Evolutionary conservation across 2,888 invertebrate species (phyloP), one percentile per base, ranked within the genome.

Genomic region (Leistus spinibarbis): DNA sequence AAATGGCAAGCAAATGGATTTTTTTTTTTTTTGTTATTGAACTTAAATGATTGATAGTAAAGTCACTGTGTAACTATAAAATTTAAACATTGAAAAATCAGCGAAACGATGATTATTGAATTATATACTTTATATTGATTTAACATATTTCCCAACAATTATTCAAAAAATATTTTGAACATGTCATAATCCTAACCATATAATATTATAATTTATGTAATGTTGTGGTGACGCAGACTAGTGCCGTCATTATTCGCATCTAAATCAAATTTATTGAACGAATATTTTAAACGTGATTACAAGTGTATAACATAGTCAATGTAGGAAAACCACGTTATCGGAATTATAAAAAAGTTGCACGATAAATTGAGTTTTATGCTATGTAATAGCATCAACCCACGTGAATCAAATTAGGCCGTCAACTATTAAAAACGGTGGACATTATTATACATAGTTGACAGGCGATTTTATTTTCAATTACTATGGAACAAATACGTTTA

Each of bases 241-340:
- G 65, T 64, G 72, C 57, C 65, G 64, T 72, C 72, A 65, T 72
- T 72, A 65, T 24, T 56, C 9, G 65, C 60, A 60, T 72, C 67
- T 57, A 73, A 73, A 73, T 73, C 73, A 66, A 67, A 67, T 73
- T 67, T 67, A 73, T 73, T 73, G 67, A 62, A 73, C 66, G 62
- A 27, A 60, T 67, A 67, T 73, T 67, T 73, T 67, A 73, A 73
- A 73, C 60, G 62, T 56, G 62, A 66, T 73, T 73, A 73, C 67
- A 54, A 64, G 22, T 20, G n/a, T 16, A 54, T 64, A 64, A 71
- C 24, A 24, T 24, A 71, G 63, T 71, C 64, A 71, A 64, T 71
- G 23, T 54, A 27, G 17, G 65, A 40, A 64, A 63, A 72, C 24
- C 65, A 24, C 70, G 64, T 71, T 71, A 71, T 71, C 70, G 65